Evolutionary conservation across 1,140 invertebrate genomes (phyloP).

Genomic region (Sitodiplosis mosellana): DNA sequence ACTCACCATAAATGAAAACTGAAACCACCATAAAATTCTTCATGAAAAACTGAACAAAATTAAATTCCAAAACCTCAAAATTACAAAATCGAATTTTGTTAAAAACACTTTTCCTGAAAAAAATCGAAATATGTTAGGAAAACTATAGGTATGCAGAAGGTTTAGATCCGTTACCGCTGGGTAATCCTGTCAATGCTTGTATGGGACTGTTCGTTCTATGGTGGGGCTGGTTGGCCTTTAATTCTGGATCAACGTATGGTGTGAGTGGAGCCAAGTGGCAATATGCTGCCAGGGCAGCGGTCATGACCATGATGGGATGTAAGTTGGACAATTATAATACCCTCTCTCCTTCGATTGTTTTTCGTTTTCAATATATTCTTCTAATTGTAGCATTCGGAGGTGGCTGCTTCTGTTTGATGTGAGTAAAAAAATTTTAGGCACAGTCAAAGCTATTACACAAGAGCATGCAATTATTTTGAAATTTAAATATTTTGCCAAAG

Average conservation of each 20-base stretch:
- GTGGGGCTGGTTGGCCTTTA: slow-evolving; percentile 89
- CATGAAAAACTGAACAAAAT: too few species aligned
- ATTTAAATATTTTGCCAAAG: slow-evolving; percentile 12
- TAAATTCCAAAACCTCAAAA: too few species aligned
- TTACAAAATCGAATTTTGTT: too few species aligned
- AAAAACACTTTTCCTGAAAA: too few species aligned
- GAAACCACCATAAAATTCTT: too few species aligned
- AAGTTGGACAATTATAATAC: too few species aligned
- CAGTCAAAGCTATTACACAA: too few species aligned
- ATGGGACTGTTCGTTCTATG: slow-evolving; percentile 85
- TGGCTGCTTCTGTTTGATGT: slow-evolving; percentile 51
- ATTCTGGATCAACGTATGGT: slow-evolving; percentile 75
- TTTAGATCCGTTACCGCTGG: slow-evolving; percentile 53
- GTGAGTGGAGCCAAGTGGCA: slow-evolving; percentile 44
- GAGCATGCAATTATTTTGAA: background rate
- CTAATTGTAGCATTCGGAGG: slow-evolving; percentile 48
- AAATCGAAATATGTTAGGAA: too few species aligned
- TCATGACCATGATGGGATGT: slow-evolving; percentile 70
- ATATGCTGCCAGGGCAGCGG: slow-evolving; percentile 72
- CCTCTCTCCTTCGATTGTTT: too few species aligned
- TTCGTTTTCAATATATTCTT: too few species aligned
- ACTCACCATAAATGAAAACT: too few species aligned
- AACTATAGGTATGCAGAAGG: slow-evolving; percentile 68
- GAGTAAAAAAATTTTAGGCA: slow-evolving; percentile 14
- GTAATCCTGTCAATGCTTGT: slow-evolving; percentile 76